These are phyloP conservation scores for Lepidurus arcticus DNA, from an alignment of 1,140 invertebrate genomes.

Conservation along the genomic window DNA sequence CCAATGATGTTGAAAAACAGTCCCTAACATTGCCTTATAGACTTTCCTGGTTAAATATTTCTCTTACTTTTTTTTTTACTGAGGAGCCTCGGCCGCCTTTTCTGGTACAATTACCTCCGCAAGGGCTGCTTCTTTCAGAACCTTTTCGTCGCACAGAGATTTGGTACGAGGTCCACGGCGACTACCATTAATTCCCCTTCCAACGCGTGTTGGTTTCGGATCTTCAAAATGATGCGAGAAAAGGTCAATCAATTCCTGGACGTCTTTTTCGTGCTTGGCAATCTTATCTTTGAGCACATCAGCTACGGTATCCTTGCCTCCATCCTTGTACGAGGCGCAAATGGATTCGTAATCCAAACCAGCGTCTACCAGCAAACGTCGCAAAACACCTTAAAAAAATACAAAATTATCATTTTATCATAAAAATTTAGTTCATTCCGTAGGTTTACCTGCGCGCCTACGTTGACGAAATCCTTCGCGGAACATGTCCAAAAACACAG, in stretches of 20 bases:
- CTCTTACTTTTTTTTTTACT: not conserved
- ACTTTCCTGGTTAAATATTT: not conserved
- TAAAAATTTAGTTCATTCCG: not conserved
- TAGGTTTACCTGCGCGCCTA: conserved; percentile 25
- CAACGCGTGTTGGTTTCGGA: conserved; percentile 25
- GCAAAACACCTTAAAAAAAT: not conserved
- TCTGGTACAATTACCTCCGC: conserved; percentile 22
- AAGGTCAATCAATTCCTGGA: conserved; percentile 31
- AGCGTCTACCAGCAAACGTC: conserved; percentile 31
- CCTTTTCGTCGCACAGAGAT: conserved; percentile 27
- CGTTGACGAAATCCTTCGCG: conserved; percentile 30
- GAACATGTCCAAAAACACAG: conserved; percentile 33
- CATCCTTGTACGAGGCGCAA: conserved; percentile 1
- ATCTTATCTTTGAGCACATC: conserved; percentile 27
- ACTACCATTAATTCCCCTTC: conserved; percentile 16
- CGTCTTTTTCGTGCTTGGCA: conserved; percentile 25
- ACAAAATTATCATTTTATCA: not conserved
- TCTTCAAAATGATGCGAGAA: conserved; percentile 29
- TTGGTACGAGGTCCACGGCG: conserved; percentile 30
- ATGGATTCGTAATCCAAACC: conserved; percentile 25
- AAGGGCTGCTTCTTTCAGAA: not conserved
- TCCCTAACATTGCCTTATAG: not conserved
- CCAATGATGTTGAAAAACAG: not conserved
- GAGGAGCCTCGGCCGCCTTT: conserved; percentile 19
- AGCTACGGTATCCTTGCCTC: conserved; percentile 23